Base-by-base conservation (phyloP, 2,797 vertebrate species). In the Apodemus agrarius region DNA sequence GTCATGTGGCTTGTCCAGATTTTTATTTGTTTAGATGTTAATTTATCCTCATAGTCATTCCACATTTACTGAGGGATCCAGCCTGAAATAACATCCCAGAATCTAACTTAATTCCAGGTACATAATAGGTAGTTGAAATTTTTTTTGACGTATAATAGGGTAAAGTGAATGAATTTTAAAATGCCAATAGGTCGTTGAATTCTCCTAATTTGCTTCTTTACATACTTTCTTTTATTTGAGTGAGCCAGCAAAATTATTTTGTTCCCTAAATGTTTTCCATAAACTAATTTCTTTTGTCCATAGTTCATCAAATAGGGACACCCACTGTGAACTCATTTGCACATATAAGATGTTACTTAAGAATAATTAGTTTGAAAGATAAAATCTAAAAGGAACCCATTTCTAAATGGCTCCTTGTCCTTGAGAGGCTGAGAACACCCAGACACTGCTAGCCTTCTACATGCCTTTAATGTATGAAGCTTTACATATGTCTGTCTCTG, bases 141-240 rank as follows among this genome's bases (percentile, higher is more conserved):
- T 43, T 40, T 72, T 17, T 92, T 87, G 84, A 57, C 2, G 82
- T 74, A 61, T 52, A 5, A 79, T 93, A 97, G 43, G 94, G 10
- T 43, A 92, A 79, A 57, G 67, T 90, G 91, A 76, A 52, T 92
- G 14, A 91, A 89, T 90, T 29, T 49, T 74, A 92, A 91, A 34
- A 61, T 49, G 81, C 65, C 17, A 72, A 1, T 59, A 17, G 6
- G n/a, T 61, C 29, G 12, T 82, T 69, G 26, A 59, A 74, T 67
- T 87, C 1, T 92, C 91, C 37, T 81, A 49, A 90, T 67, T 79
- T 81, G 11, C 40, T 96, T 94, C 40, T 90, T 93, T 88, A 31
- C 29, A 17, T 72, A 63, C 89, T 96, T 95, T 84, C 37, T 93
- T 93, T 92, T 69, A 54, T 81, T 97, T 97, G 59, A 95, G 81